These are phyloP conservation scores for Cenopis cana DNA, from an alignment of 2,888 invertebrate species.

Conservation along the genomic window DNA sequence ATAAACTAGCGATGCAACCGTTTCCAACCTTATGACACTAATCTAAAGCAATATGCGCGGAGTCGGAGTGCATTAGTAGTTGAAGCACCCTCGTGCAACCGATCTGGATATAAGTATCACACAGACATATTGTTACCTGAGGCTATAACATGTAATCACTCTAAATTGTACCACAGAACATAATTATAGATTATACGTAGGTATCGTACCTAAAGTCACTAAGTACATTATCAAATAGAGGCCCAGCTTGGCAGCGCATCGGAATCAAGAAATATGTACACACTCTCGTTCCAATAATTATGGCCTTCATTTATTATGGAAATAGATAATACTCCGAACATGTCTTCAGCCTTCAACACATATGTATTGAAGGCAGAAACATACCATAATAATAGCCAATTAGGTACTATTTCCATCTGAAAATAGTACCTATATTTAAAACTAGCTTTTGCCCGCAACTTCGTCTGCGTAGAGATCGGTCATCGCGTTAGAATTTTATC, in stretches of 20 bases:
- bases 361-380: too few species aligned
- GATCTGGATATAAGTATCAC: background rate
- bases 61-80: slow-evolving; percentile 3
- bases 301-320: slow-evolving; percentile 44
- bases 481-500: too few species aligned
- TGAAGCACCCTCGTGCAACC: background rate
- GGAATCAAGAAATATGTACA: slow-evolving; percentile 42
- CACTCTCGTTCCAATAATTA: slow-evolving; percentile 44
- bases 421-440: too few species aligned
- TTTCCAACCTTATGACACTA: background rate
- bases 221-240: background rate
- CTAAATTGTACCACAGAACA: background rate
- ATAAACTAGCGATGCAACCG: background rate
- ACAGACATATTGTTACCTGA: background rate
- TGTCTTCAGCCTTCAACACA: slow-evolving; percentile 6
- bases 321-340: slow-evolving; percentile 26
- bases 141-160: background rate
- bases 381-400: too few species aligned
- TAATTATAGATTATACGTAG: too few species aligned
- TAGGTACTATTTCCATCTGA: too few species aligned
- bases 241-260: slow-evolving; percentile 22
- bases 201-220: background rate
- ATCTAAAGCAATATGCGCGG: background rate
- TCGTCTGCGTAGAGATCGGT: too few species aligned
- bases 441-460: too few species aligned